A percentile compares a stretch with the other conserved stretches of the same genome.
phyloP scores from a whole-genome alignment of 2,113 vertebrate genomes.

The Columba livia region DNA sequence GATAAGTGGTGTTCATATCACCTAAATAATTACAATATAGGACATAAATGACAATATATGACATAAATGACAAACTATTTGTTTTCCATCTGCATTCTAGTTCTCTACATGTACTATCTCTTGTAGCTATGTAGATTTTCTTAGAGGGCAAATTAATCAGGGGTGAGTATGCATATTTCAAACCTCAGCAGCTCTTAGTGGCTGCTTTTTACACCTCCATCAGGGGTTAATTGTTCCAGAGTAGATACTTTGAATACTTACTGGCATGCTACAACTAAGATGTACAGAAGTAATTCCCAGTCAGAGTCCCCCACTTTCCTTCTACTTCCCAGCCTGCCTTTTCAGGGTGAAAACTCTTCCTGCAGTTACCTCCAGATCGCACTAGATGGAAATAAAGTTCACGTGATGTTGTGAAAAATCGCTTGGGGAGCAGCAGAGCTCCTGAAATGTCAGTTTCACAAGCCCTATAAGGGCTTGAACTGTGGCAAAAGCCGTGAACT shows the following conservation, averaged over 20 bases:
- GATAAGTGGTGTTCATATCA: background rate
- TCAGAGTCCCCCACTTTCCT: background rate
- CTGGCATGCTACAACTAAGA: background rate
- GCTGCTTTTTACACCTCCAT: background rate
- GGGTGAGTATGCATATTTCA: background rate
- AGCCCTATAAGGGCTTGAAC: rapidly evolving
- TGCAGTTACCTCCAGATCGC: background rate
- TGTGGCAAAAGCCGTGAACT: background rate
- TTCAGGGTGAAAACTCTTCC: background rate
- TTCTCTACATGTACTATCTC: rapidly evolving
- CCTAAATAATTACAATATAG: background rate
- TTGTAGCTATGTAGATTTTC: background rate
- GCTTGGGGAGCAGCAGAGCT: rapidly evolving
- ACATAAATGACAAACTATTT: background rate
- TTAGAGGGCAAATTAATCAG: background rate
- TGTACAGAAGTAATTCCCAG: background rate
- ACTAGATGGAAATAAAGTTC: background rate
- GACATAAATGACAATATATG: background rate
- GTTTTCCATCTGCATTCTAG: background rate
- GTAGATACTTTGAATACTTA: background rate
- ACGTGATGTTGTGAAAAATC: background rate
- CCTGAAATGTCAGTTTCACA: rapidly evolving
- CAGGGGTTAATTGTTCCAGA: background rate
- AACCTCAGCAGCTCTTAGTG: background rate
- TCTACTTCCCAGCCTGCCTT: too few species aligned